phyloP scores from a whole-genome alignment of 2,113 vertebrate species.

The Erythrocercus mccallii region DNA sequence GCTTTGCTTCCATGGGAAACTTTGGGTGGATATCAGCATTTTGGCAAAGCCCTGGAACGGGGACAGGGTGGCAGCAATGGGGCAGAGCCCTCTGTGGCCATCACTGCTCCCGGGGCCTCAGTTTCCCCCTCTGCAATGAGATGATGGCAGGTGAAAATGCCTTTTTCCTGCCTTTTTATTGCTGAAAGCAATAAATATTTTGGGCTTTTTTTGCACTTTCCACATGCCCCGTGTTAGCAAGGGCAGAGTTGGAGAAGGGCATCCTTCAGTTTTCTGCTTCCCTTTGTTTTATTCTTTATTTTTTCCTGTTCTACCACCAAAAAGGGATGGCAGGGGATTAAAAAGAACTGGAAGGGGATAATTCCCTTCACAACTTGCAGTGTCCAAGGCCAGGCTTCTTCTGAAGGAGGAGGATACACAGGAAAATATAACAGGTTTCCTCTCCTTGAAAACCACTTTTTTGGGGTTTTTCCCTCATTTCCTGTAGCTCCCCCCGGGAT shows the following conservation, averaged over 20 bases:
- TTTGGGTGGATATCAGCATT: accelerated
- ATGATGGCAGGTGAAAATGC: neutral
- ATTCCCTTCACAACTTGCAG: neutral
- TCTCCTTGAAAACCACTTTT: neutral
- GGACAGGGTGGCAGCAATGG: neutral
- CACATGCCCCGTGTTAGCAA: accelerated
- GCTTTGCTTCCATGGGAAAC: neutral
- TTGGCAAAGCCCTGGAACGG: neutral
- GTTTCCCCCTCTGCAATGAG: neutral
- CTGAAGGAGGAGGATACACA: neutral
- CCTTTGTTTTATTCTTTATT: neutral
- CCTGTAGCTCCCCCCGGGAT: accelerated
- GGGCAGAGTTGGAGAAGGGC: neutral
- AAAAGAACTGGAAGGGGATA: neutral
- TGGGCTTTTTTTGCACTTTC: neutral
- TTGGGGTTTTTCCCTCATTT: neutral
- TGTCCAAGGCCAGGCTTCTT: neutral
- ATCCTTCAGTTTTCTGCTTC: neutral
- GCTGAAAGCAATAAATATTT: neutral
- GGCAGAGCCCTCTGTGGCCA: accelerated
- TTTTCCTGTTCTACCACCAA: neutral
- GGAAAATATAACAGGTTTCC: neutral
- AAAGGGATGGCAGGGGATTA: neutral
- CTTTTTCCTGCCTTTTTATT: neutral
- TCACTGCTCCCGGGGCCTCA: neutral